Evolutionary conservation across 2,888 invertebrate species (phyloP).

Genomic region (Lordiphosa fenestrarum): DNA sequence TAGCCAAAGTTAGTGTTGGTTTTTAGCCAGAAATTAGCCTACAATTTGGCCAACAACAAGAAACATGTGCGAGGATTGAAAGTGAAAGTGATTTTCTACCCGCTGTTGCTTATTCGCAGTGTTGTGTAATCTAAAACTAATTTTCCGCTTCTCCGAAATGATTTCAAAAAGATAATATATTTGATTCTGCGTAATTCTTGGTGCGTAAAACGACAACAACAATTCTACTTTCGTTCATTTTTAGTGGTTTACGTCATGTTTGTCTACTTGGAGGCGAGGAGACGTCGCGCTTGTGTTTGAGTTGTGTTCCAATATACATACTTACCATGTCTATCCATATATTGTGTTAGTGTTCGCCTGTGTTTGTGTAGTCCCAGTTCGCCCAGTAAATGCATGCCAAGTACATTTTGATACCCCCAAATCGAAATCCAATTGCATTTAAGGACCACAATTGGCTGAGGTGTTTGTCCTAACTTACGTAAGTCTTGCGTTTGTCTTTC

Average conservation of each 20-base stretch:
- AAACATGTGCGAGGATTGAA: neutral
- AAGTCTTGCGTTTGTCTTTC: conserved; percentile 41
- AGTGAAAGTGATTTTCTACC: conserved; percentile 11
- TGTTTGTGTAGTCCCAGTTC: conserved; percentile 28
- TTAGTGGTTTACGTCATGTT: conserved; percentile 71
- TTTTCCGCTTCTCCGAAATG: neutral
- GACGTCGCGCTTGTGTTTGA: conserved; percentile 30
- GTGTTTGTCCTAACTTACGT: conserved; percentile 54
- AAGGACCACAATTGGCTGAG: conserved; percentile 33
- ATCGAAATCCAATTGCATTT: conserved; percentile 39
- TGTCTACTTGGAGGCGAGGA: conserved; percentile 46
- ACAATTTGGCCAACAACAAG: conserved; percentile 15
- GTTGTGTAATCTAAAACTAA: conserved; percentile 55
- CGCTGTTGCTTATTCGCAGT: conserved; percentile 34
- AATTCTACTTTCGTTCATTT: conserved; percentile 51
- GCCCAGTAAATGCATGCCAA: conserved; percentile 45
- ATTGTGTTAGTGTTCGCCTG: conserved; percentile 17
- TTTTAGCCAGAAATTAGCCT: conserved; percentile 51
- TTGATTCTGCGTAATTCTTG: conserved; percentile 3
- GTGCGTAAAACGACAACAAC: conserved; percentile 15
- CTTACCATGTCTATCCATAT: conserved; percentile 9
- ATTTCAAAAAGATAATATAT: neutral
- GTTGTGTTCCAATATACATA: conserved; percentile 22
- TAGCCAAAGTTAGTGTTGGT: conserved; percentile 32
- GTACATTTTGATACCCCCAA: conserved; percentile 28